Conservation (phyloP, 92 coral and sea anemone genomes). For the Pocillopora grandis region DNA sequence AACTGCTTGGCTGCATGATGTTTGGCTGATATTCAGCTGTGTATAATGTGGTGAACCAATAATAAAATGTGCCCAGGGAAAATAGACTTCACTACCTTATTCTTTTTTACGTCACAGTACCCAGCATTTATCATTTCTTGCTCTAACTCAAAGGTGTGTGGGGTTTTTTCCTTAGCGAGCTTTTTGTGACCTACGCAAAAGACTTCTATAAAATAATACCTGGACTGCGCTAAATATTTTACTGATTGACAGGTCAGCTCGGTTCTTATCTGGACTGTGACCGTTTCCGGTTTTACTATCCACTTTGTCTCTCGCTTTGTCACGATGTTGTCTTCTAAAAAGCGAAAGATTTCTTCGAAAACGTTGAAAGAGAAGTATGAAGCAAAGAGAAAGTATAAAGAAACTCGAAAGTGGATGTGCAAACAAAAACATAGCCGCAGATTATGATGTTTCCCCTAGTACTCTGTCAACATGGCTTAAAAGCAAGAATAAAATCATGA, state of each 20-base stretch:
- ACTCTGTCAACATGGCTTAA: slow-evolving; percentile 21
- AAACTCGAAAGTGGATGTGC: slow-evolving; percentile 49
- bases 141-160: too few species aligned
- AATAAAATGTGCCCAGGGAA: slow-evolving; percentile 48
- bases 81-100: slow-evolving; percentile 23
- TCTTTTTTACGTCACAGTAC: slow-evolving; percentile 30
- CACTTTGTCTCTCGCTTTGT: slow-evolving; percentile 48
- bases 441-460: slow-evolving; percentile 55
- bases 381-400: slow-evolving; percentile 58
- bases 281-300: slow-evolving; percentile 38
- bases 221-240: slow-evolving; percentile 37
- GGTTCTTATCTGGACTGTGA: slow-evolving; percentile 38
- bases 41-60: slow-evolving; percentile 44
- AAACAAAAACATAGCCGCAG: slow-evolving; percentile 51
- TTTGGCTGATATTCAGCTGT: slow-evolving; percentile 24
- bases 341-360: slow-evolving; percentile 48
- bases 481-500: background rate
- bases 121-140: background rate
- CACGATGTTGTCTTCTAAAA: slow-evolving; percentile 47
- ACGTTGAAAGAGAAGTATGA: slow-evolving; percentile 51
- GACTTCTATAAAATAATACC: too few species aligned
- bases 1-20: slow-evolving; percentile 38
- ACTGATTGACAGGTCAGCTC: slow-evolving; percentile 43
- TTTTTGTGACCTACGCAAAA: too few species aligned
- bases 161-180: too few species aligned